Conservation (phyloP, 1,140 invertebrate species). For the Radopholus similis region DNA sequence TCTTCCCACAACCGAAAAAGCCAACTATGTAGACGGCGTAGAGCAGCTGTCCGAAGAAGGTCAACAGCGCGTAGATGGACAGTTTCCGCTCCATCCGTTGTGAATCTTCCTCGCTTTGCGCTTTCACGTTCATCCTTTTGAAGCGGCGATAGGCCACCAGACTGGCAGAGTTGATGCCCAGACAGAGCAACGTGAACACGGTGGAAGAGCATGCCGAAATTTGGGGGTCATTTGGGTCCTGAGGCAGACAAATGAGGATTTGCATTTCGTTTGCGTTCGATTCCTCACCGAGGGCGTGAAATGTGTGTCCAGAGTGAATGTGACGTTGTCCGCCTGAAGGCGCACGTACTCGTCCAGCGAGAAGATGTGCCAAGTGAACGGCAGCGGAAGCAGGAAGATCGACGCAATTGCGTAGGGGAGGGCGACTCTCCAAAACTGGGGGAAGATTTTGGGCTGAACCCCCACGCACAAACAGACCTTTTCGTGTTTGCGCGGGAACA, state of each 20-base stretch:
- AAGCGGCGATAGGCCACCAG: neutral
- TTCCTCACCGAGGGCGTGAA: neutral
- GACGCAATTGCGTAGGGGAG: no score
- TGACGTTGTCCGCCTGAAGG: neutral
- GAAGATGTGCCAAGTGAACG: neutral
- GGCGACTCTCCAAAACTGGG: no score
- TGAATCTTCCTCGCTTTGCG: neutral
- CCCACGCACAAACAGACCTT: no score
- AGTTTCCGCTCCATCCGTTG: neutral
- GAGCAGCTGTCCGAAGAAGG: neutral
- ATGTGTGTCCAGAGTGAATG: neutral
- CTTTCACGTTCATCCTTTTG: neutral
- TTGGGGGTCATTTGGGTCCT: neutral
- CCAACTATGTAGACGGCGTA: neutral
- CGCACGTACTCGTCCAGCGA: neutral
- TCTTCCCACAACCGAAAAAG: no score
- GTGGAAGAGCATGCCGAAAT: neutral
- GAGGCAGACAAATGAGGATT: neutral
- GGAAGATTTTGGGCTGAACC: no score
- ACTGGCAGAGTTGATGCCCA: neutral
- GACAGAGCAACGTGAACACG: neutral
- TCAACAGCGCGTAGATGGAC: neutral
- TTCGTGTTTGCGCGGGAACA: no score
- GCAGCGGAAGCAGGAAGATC: neutral
- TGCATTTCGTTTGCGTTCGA: neutral